A percentile compares a stretch with the other conserved stretches of the same genome.
Conservation (phyloP, 1,140 invertebrate species). For the Drosophila equinoxialis region DNA sequence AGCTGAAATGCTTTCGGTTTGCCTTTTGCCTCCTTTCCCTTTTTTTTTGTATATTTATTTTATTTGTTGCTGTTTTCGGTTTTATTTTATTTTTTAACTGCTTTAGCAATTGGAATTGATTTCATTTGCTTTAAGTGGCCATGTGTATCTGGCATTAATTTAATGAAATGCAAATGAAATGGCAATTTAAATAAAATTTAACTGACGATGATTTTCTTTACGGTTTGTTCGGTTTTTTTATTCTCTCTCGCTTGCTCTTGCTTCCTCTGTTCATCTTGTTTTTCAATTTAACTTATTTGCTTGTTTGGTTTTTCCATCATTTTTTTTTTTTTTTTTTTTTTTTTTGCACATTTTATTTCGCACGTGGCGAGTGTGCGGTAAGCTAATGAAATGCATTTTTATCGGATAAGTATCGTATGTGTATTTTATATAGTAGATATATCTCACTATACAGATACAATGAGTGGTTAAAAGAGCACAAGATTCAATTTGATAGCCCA, state of each 20-base stretch:
- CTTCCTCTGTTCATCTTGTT: conserved; percentile 2
- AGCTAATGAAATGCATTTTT: conserved; percentile 20
- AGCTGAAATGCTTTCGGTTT: conserved; percentile 13
- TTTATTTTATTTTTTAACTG: conserved; percentile 34
- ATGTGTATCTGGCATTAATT: conserved; percentile 39
- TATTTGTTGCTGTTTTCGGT: background rate
- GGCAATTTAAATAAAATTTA: conserved; percentile 50
- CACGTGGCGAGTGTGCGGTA: conserved; percentile 16
- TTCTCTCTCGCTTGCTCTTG: background rate
- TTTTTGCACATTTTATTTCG: background rate
- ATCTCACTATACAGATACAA: background rate
- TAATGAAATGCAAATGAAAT: conserved; percentile 51
- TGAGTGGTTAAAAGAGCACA: background rate
- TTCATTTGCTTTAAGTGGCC: conserved; percentile 47
- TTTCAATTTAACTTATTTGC: conserved; percentile 13
- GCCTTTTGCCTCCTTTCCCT: background rate
- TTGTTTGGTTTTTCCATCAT: conserved; percentile 7
- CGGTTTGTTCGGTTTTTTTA: background rate
- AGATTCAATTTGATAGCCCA: background rate
- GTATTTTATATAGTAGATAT: conserved; percentile 1
- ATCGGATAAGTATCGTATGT: background rate
- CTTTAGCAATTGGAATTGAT: conserved; percentile 48
- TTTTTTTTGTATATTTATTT: conserved; percentile 7
- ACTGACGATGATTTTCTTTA: conserved; percentile 42
- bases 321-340: background rate